Evolutionary conservation across 1,140 invertebrate species (phyloP).

Genomic region (Vollenhovia emeryi): DNA sequence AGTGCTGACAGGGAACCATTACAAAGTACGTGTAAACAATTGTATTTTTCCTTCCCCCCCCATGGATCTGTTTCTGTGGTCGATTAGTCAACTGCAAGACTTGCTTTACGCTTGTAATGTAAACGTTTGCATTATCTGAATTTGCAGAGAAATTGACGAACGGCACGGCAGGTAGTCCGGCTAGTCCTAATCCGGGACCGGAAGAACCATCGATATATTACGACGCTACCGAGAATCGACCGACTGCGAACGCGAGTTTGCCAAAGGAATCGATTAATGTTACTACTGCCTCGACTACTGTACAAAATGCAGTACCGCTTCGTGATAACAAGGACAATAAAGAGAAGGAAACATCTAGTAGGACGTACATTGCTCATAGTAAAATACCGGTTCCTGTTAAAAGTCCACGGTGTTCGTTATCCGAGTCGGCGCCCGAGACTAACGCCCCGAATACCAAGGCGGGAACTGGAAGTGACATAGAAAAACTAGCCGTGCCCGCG

Average conservation of each 20-base stretch:
- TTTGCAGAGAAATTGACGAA: constrained; percentile 82
- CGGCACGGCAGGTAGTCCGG: constrained; percentile 85
- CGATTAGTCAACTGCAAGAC: not conserved
- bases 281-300: constrained; percentile 68
- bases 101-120: not conserved
- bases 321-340: constrained; percentile 81
- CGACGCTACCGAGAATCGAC: constrained; percentile 87
- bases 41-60: not conserved
- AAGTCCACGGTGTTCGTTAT: constrained; percentile 83
- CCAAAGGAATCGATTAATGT: constrained; percentile 70
- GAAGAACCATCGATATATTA: constrained; percentile 89
- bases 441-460: constrained; percentile 79
- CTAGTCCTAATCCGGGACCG: constrained; percentile 84
- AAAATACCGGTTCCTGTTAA: constrained; percentile 85
- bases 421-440: constrained; percentile 82
- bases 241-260: constrained; percentile 71
- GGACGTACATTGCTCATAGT: constrained; percentile 80
- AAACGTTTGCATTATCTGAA: not conserved
- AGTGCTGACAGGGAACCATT: constrained; percentile 83
- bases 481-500: constrained; percentile 72
- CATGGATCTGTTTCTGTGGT: not conserved
- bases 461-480: constrained; percentile 77
- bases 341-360: constrained; percentile 76
- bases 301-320: constrained; percentile 71
- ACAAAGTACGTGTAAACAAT: constrained; percentile 76